These are phyloP conservation scores for Halcyon malimbica DNA, from an alignment of 2,113 vertebrate species.

Conservation along the genomic window DNA sequence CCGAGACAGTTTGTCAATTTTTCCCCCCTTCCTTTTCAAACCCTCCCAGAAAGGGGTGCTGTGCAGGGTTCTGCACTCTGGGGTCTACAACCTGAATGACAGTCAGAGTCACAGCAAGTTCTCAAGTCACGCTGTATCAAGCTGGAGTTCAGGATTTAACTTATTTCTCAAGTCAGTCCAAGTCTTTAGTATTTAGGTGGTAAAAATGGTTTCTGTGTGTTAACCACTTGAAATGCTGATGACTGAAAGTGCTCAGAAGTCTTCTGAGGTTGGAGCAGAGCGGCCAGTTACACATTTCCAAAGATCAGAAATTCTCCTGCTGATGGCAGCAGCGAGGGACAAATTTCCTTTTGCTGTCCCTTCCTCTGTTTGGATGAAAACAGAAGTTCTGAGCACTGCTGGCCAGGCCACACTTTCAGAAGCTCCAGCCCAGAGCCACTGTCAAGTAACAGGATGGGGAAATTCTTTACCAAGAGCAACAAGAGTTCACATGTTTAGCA, in stretches of 20 bases:
- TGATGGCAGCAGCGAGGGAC: slow-evolving; percentile 32
- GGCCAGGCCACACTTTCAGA: not conserved
- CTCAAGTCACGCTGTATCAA: not conserved
- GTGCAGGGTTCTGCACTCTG: not conserved
- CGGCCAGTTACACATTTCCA: not conserved
- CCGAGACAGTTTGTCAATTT: not conserved
- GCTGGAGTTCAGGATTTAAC: not conserved
- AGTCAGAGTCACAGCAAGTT: accelerated
- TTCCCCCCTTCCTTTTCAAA: not conserved
- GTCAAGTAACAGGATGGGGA: not conserved
- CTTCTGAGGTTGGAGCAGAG: not conserved
- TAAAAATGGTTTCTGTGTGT: not conserved
- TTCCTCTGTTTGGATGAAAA: not conserved
- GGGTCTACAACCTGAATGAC: not conserved
- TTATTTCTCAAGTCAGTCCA: not conserved
- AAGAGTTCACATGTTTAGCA: not conserved
- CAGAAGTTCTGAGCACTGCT: not conserved
- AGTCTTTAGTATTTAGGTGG: not conserved
- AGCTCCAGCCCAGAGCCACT: not conserved
- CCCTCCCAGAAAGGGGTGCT: not conserved
- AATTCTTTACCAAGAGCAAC: not conserved
- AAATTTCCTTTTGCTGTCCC: not conserved
- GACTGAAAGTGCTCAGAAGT: not conserved
- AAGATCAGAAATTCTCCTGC: not conserved
- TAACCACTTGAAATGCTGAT: not conserved